These are phyloP conservation scores for Cheilosia vernalis DNA, from an alignment of 2,888 invertebrate genomes.

Conservation along the genomic window DNA sequence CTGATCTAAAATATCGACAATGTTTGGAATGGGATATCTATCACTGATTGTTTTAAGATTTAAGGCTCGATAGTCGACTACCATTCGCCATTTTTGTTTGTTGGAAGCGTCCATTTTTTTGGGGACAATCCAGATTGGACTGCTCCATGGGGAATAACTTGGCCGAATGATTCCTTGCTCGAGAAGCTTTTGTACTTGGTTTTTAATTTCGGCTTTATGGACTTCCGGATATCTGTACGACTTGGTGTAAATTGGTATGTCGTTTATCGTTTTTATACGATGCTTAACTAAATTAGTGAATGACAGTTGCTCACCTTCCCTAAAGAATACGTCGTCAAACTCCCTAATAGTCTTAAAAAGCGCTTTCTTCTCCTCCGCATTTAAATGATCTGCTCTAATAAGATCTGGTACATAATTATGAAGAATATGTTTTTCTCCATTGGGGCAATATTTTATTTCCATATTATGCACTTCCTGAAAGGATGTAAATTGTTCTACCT, in stretches of 20 bases:
- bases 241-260: neutral
- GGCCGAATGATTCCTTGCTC: no score
- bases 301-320: neutral
- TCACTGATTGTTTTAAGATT: no score
- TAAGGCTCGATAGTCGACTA: no score
- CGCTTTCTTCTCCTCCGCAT: neutral
- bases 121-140: no score
- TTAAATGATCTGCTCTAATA: constrained; percentile 9
- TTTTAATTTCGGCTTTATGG: no score
- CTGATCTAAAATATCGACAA: no score
- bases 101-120: no score
- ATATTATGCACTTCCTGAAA: neutral
- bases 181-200: no score
- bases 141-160: no score
- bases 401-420: neutral
- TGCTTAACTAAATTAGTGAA: neutral
- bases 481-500: neutral
- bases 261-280: no score
- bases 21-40: no score
- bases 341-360: neutral
- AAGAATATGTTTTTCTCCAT: neutral
- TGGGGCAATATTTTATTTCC: neutral
- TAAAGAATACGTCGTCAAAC: neutral
- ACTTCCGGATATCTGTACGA: neutral
- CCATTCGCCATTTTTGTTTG: no score